phyloP scores from a whole-genome alignment of 2,797 vertebrate genomes.

The Phylloscopus collybita region DNA sequence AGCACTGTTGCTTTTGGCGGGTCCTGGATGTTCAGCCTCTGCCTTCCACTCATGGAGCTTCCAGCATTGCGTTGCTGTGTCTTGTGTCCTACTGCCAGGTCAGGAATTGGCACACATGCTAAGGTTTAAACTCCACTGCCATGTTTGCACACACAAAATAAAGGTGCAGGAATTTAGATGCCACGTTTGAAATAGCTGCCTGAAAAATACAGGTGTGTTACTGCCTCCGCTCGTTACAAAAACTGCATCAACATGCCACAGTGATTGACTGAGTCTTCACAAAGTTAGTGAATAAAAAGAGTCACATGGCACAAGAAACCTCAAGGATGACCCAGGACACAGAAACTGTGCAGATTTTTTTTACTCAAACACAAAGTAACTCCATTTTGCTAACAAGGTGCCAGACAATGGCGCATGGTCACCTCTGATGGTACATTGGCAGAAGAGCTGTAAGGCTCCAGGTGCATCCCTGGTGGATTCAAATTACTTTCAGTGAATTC shows the following conservation, averaged over 20 bases:
- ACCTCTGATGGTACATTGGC: neutral
- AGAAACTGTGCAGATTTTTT: neutral
- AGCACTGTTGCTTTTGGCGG: constrained; percentile 14
- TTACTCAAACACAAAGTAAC: neutral
- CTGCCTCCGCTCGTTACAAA: neutral
- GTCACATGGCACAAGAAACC: neutral
- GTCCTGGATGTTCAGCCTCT: neutral
- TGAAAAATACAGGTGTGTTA: neutral
- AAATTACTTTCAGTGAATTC: constrained; percentile 38
- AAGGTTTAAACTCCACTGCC: neutral
- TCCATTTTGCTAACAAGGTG: neutral
- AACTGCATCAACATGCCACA: neutral
- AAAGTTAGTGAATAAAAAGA: neutral
- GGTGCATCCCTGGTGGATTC: neutral
- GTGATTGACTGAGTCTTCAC: neutral
- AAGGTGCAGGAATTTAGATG: neutral
- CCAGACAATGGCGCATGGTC: constrained; percentile 4
- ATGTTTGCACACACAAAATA: neutral
- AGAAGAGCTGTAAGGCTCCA: neutral
- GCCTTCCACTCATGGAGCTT: neutral
- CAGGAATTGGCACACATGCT: neutral
- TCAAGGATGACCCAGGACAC: neutral
- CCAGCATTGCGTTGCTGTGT: neutral
- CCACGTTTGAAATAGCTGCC: neutral
- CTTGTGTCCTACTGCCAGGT: neutral